Conservation (phyloP, 2,797 vertebrate genomes). For the Spinibarbus caldwelli region DNA sequence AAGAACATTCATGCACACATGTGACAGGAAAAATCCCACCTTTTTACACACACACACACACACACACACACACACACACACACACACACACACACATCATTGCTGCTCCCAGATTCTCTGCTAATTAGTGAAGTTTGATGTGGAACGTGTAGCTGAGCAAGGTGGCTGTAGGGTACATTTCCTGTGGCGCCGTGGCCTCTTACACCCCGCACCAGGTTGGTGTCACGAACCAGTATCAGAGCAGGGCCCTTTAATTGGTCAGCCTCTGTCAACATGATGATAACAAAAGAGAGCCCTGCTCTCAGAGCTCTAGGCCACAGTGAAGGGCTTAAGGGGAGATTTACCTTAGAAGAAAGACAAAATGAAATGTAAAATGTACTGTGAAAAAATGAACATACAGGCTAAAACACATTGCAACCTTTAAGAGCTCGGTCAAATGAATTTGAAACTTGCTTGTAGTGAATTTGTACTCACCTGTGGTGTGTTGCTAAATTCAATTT, state of each 20-base stretch:
- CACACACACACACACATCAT: constrained; percentile 72
- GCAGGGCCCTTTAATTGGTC: constrained; percentile 72
- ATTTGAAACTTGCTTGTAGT: not conserved
- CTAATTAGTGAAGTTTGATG: constrained; percentile 78
- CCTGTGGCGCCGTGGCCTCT: constrained; percentile 60
- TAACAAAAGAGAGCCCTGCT: constrained; percentile 62
- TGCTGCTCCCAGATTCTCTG: constrained; percentile 76
- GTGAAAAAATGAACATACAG: not conserved
- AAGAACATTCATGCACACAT: constrained; percentile 63
- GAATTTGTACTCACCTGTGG: constrained; percentile 2
- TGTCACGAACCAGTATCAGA: constrained; percentile 65
- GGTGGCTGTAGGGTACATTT: constrained; percentile 60
- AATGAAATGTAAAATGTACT: constrained; percentile 10
- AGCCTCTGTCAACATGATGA: constrained; percentile 69
- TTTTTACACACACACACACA: not conserved
- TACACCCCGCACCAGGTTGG: constrained; percentile 67
- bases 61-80: too few relatives aligned
- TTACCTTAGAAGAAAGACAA: not conserved
- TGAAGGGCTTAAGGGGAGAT: constrained; percentile 24
- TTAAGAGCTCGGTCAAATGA: constrained; percentile 7
- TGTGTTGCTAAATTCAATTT: not conserved
- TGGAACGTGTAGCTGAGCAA: constrained; percentile 73
- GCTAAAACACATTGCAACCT: not conserved
- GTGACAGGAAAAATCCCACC: constrained; percentile 12
- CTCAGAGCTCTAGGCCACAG: constrained; percentile 4